Conservation (phyloP, 2,888 invertebrate genomes). For the Scaptomyza caliginosa region DNA sequence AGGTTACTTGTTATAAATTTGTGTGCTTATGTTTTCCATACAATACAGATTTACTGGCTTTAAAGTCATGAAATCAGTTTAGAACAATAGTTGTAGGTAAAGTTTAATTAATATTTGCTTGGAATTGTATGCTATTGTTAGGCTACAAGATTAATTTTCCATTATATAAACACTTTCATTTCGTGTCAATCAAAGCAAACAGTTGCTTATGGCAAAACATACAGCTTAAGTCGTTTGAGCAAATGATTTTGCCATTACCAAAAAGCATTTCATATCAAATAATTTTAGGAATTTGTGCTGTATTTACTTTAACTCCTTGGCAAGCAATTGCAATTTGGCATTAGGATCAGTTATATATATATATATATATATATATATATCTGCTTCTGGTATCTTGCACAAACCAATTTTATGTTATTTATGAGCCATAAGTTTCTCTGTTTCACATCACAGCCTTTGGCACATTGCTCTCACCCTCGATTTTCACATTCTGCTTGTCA, state of each 20-base stretch:
- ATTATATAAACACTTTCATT: slow-evolving; percentile 1
- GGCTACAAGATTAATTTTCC: neutral
- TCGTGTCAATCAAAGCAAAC: slow-evolving; percentile 7
- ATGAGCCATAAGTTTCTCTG: slow-evolving; percentile 45
- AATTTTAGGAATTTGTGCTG: neutral
- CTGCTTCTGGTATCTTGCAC: neutral
- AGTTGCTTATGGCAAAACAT: slow-evolving; percentile 6
- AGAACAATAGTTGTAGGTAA: neutral
- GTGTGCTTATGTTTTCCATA: slow-evolving; percentile 1
- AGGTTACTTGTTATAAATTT: neutral
- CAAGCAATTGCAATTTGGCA: slow-evolving; percentile 10
- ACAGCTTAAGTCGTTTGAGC: slow-evolving; percentile 3
- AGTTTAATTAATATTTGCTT: neutral
- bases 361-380: too few species aligned
- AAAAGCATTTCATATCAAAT: slow-evolving; percentile 13
- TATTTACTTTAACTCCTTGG: slow-evolving; percentile 1
- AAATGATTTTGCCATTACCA: slow-evolving; percentile 21
- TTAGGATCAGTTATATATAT: slow-evolving; percentile 33
- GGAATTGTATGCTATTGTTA: neutral
- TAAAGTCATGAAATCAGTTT: slow-evolving; percentile 1
- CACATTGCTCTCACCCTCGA: neutral
- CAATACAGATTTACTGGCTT: slow-evolving; percentile 1
- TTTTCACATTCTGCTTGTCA: slow-evolving; percentile 14
- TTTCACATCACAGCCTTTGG: slow-evolving; percentile 29
- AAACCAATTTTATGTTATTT: slow-evolving; percentile 47